Evolutionary conservation across 92 coral and sea anemone genomes (phyloP), one percentile per base, ranked within the genome.

Genomic region (Siderastrea radians): DNA sequence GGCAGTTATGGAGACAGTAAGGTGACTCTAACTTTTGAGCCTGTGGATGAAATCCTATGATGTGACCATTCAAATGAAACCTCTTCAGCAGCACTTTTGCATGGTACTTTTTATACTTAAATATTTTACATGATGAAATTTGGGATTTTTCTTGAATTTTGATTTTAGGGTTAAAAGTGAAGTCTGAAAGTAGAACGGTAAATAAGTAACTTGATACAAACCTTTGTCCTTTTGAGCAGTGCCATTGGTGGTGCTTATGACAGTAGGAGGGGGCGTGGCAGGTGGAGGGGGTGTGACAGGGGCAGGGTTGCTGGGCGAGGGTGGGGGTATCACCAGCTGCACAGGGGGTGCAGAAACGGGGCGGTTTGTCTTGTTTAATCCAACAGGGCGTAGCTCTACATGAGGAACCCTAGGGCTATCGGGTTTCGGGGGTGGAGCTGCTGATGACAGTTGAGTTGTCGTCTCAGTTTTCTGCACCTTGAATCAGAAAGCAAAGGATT

Each of bases 351-450:
- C 73, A 15, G 92, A 66, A 57, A 79, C 91, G 1, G 86, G 88
- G 16, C 90, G 89, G 51, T 90, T 87, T 51, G 57, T 8, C 64
- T 77, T 85, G 50, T 62, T 15, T 15, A 75, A 2, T 17, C 79
- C 76, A 15, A 92, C 95, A 68, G 86, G 98, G 47, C 96, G 86
- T 43, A 95, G 88, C 82, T 93, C 94, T 51, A 95, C 96, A 58
- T 52, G 87, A 70, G 96, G 93, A 48, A 64, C 51, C 60, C 49
- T 62, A 3, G 62, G 15, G 53, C 69, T 62, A 49, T 74, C 79
- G 16, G 17, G 65, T 63, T 44, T 38, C 15, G 69, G 49, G 48
- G 62, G 58, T 54, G 67, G 26, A 45, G 61, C 38, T 71, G 78
- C 38, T 17, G 79, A 59, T 59, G 72, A 74, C 47, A 46, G 14